These are phyloP conservation scores for Myrmecophaga tridactyla DNA, from an alignment of 2,113 vertebrate genomes.

Conservation along the genomic window DNA sequence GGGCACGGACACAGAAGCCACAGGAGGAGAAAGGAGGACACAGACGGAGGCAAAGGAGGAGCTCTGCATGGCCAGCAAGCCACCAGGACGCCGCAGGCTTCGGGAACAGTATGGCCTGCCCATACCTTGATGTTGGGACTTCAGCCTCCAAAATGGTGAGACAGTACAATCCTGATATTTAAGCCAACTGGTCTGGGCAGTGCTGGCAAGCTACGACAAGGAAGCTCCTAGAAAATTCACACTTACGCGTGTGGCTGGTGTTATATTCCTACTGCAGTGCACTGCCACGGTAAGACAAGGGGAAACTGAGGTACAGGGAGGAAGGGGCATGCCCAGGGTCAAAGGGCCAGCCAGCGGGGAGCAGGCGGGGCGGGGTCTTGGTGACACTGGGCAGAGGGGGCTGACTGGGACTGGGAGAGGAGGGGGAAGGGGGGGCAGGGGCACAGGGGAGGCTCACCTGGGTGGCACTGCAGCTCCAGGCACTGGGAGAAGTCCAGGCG, in stretches of 20 bases:
- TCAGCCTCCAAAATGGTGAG: too few relatives aligned
- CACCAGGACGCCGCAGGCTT: too few relatives aligned
- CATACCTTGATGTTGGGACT: too few relatives aligned
- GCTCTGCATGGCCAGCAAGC: too few relatives aligned
- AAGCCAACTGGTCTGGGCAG: too few relatives aligned
- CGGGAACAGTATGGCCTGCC: too few relatives aligned
- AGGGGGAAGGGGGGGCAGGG: accelerated
- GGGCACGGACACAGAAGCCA: too few relatives aligned
- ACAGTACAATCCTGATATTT: too few relatives aligned
- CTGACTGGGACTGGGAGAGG: neutral
- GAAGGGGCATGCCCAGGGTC: neutral
- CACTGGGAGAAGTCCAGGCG: slow-evolving; percentile 59
- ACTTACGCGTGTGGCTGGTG: neutral
- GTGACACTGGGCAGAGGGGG: neutral
- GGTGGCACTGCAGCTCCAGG: slow-evolving; percentile 69
- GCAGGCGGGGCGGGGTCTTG: neutral
- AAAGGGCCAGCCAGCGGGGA: neutral
- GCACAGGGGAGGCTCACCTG: slow-evolving; percentile 35
- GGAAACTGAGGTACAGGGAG: neutral
- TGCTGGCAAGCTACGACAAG: too few relatives aligned
- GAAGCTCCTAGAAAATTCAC: neutral
- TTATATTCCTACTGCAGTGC: neutral
- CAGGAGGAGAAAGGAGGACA: too few relatives aligned
- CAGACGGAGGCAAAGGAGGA: too few relatives aligned
- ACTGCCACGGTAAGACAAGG: neutral